Conservation (phyloP, 2,113 vertebrate genomes). For the Callithrix jacchus region DNA sequence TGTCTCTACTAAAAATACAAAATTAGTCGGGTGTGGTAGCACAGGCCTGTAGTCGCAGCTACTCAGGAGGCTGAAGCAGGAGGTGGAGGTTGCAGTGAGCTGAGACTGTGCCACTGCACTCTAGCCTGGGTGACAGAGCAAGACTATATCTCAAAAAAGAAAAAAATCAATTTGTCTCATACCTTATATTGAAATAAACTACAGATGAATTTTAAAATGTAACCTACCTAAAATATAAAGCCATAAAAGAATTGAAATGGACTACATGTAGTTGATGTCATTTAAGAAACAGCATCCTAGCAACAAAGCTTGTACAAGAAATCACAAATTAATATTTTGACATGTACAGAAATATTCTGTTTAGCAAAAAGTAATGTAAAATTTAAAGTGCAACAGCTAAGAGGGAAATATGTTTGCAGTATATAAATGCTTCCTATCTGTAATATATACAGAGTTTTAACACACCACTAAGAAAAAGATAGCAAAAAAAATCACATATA, state of each 20-base stretch:
- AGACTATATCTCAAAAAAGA: neutral
- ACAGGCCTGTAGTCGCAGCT: no score
- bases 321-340: neutral
- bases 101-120: no score
- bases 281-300: neutral
- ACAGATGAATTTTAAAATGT: neutral
- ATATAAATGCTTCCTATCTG: neutral
- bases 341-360: neutral
- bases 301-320: neutral
- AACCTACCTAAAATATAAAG: neutral
- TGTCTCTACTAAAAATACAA: no score
- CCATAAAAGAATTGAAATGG: neutral
- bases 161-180: neutral
- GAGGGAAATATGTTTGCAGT: neutral
- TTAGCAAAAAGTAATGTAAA: neutral
- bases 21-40: no score
- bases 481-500: neutral
- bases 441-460: neutral
- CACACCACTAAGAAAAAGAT: neutral
- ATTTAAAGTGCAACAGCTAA: neutral
- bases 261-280: neutral
- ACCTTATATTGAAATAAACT: neutral
- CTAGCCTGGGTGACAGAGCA: no score
- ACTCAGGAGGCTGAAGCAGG: no score
- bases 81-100: no score